Conservation (phyloP, 2,888 invertebrate species). For the Pachymerium ferrugineum region DNA sequence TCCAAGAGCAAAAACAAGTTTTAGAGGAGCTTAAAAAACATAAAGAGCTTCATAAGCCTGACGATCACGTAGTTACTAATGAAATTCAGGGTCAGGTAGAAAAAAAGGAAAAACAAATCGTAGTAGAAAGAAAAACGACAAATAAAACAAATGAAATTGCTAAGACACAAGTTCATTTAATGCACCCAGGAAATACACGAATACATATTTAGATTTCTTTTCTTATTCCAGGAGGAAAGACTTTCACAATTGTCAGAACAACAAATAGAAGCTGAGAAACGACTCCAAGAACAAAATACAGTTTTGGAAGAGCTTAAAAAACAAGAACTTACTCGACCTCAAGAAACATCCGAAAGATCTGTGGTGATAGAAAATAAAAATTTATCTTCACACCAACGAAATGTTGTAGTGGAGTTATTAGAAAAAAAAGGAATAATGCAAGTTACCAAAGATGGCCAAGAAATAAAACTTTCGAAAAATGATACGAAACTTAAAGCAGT, state of each 20-base stretch:
- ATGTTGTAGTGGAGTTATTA: too few species aligned
- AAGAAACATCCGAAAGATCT: too few species aligned
- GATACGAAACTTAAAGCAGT: too few species aligned
- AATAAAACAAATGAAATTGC: background rate
- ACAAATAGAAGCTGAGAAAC: slow-evolving; percentile 61
- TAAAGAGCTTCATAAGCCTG: slow-evolving; percentile 38
- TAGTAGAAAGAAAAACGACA: background rate
- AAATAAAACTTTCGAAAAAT: too few species aligned
- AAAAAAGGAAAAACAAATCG: slow-evolving; percentile 36
- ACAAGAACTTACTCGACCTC: too few species aligned
- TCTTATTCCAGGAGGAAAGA: slow-evolving; percentile 49
- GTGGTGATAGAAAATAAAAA: too few species aligned
- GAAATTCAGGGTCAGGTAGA: slow-evolving; percentile 36
- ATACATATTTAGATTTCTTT: background rate
- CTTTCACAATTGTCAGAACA: slow-evolving; percentile 63
- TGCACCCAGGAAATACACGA: too few species aligned
- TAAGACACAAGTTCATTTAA: slow-evolving; percentile 4
- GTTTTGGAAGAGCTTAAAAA: slow-evolving; percentile 58
- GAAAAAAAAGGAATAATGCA: too few species aligned
- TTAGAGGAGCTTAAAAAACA: slow-evolving; percentile 58
- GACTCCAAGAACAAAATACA: slow-evolving; percentile 63
- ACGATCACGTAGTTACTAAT: background rate
- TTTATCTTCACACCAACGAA: too few species aligned
- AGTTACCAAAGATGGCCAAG: too few species aligned
- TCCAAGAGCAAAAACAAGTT: slow-evolving; percentile 62